Evolutionary conservation across 2,888 invertebrate species (phyloP), one percentile per base, ranked within the genome.

Genomic region (Nudaria mundana): DNA sequence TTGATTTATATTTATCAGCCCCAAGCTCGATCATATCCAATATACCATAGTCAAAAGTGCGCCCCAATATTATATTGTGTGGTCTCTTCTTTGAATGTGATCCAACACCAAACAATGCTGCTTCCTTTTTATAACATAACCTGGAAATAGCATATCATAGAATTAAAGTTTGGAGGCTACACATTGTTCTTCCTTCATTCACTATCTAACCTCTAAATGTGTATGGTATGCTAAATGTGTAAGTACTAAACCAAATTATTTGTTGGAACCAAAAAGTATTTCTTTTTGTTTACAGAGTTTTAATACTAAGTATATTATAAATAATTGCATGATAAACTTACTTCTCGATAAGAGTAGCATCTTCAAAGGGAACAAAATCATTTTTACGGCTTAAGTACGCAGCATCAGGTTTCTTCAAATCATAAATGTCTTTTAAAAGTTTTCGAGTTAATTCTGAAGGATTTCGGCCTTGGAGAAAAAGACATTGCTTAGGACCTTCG

Each of bases 21-120:
- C 97, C 97, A 39, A 99, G 91, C 82, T 99, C 99, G 40, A 97
- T 92, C 98, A 99, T 98, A 72, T 99, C 99, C 40, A 99, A 83
- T 18, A 99, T 86, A 40, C 94, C 94, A 65, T 94, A 92, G 78
- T 99, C 96, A 79, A 93, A 98, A 70, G 95, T 93, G 55, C 99
- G 91, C 0, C 98, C 98, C 37, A 98, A 73, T 18, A 98, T 89
- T 29, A 99, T 79, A 82, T 98, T 98, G 71, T 98, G 92, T 0
- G 98, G 98, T 8, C 98, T 90, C 74, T 99, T 99, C 81, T 99
- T 99, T 34, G 94, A 96, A 69, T 98, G 96, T 1, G 95, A 95
- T 2, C 95, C 97, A 71, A 98, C 94, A 51, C 95, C 92, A 81
- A 99, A 99, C 16, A 99, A 77, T 0, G 98, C 93, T 8, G 96